Base-by-base conservation (phyloP, 2,113 vertebrate species). In the Phyllopteryx taeniolatus region DNA sequence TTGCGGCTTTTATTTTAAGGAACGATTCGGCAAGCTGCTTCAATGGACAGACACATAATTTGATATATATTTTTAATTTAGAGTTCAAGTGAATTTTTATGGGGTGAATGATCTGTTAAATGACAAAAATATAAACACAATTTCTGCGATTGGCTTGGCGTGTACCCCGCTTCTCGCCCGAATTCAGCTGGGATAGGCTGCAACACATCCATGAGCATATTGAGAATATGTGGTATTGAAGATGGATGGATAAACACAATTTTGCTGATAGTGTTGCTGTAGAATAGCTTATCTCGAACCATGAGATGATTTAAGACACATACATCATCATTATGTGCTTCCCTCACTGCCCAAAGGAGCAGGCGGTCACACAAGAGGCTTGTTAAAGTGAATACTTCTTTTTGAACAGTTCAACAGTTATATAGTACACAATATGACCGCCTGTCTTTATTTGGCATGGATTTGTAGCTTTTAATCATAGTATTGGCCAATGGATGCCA, bases 401-500 rank as follows among this genome's bases (percentile, higher is more conserved):
- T 49, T 33, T 47, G 56, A 2, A 9, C 39, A 61, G 6, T 47
- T 43, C 47, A 57, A 64, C 2, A 22, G 9, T 8, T 19, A 20
- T 35, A 56, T 63, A 9, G 15, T 35, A 64, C 66, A 8, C 8
- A 33, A 14, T 60, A 0, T 22, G 68, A 61, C 47, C 8, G 49
- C 13, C 22, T 2, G 3, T 7, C 8, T 60, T 44, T 42, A 62
- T 66, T 43, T 51, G 60, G 8, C 11, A 62, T 53, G 35, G 31
- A 71, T 44, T 75, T 22, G 8, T 56, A 61, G 11, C 47, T 67
- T 63, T 72, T 60, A 68, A 70, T 57, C 65, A 65, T 46, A 49
- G 33, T 53, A 35, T 12, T 8, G 20, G 70, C 79, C 78, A 75
- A 75, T 85, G 70, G 57, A 47, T 47, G 12, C 3, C 46, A 47